Conservation (phyloP, 2,113 vertebrate species). For the Uropsilus gracilis region DNA sequence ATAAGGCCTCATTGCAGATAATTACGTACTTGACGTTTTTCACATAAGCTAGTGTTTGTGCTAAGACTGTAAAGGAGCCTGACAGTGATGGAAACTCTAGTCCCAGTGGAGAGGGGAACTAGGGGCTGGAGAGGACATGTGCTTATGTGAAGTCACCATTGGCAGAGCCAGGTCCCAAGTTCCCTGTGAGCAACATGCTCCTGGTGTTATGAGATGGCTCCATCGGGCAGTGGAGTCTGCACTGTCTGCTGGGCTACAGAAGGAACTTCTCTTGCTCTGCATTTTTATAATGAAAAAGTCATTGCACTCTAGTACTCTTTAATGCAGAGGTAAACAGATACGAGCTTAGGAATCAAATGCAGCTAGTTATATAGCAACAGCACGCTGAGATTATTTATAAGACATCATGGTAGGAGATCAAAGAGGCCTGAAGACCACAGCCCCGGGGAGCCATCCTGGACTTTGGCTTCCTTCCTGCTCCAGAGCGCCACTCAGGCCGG, state of each 20-base stretch:
- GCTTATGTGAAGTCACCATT: neutral
- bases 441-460: conserved; percentile 54
- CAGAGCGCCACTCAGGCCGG: conserved; percentile 12
- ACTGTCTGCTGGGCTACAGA: neutral
- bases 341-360: conserved; percentile 19
- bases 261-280: neutral
- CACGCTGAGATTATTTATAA: conserved; percentile 71
- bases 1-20: neutral
- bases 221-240: neutral
- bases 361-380: neutral
- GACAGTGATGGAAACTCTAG: neutral
- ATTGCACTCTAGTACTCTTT: neutral
- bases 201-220: neutral
- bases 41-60: neutral
- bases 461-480: conserved; percentile 65
- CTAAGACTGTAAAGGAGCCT: neutral
- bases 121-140: neutral
- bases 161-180: neutral
- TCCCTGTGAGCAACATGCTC: rapidly evolving
- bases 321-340: neutral
- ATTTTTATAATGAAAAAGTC: conserved; percentile 10
- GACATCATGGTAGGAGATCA: conserved; percentile 60
- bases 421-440: conserved; percentile 36
- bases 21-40: conserved; percentile 23
- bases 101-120: neutral